Evolutionary conservation across 2,113 vertebrate species (phyloP), one percentile per base, ranked within the genome.

Genomic region (Deroptyus accipitrinus): DNA sequence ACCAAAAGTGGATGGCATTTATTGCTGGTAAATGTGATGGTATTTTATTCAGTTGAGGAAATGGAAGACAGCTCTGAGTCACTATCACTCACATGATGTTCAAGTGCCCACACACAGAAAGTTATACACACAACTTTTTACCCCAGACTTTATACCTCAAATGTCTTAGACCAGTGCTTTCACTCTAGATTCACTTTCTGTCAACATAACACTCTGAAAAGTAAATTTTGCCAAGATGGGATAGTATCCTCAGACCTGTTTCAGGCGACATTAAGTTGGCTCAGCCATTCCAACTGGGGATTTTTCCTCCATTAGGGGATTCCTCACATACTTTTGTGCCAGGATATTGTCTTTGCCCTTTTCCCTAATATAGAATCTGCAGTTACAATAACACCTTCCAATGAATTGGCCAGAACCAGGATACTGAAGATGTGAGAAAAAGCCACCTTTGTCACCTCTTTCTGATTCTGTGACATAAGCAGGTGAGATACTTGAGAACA

Each of bases 11-110:
- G 25, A 14, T 94, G 54, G 31, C 51, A 83, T 23, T 24, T 70
- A 27, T 79, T 96, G 90, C 72, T 92, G 79, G 90, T 51, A 96
- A 90, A 64, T 72, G 31, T 28, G 28, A 28, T 67, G 75, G 46
- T 30, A 72, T 78, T 90, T 95, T 86, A 93, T 72, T 91, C 62
- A 95, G 1, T 22, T 84, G 87, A 94, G 74, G 82, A 96, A 94
- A 93, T 79, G 51, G 37, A 91, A 74, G 51, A 51, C 52, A 88
- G 61, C 7, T 81, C 41, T 97, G 95, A 97, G 85, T 97, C 94
- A 96, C 27, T 88, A 35, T 83, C 69, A 84, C 25, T 97, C 96
- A 95, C 93, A 95, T 96, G 95, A 95, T 82, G 19, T 61, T 74
- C 80, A 81, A 86, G 55, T 75, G 55, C 51, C 72, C 51, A n/a